Base-by-base conservation (phyloP, 2,888 invertebrate species). In the Megastigmus dorsalis region DNA sequence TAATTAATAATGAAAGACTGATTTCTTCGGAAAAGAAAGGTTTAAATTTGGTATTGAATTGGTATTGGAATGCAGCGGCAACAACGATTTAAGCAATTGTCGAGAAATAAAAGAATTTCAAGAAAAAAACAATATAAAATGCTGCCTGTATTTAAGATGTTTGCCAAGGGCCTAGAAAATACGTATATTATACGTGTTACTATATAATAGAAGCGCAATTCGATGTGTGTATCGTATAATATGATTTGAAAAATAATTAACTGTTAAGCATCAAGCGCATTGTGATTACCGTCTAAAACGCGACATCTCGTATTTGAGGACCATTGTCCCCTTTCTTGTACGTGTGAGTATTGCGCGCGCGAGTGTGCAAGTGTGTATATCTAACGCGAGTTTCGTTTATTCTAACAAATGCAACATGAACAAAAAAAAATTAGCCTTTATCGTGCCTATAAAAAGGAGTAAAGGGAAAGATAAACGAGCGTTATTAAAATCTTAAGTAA, bases 361-460 rank as follows among this genome's bases (percentile, higher is more conserved):
- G 48, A 60, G 33, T 33, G 65, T n/a, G 5, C n/a, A 36, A 59
- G 50, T 9, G 43, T 67, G n/a, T 23, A 57, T 69, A 41, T 33
- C 45, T 62, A 74, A 60, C 65, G 71, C 70, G 66, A 68, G 54
- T 57, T 74, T 82, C 72, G 78, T 83, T 85, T 82, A 82, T 73
- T 82, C 81, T 81, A 80, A 80, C 81, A 82, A 78, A 79, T 80
- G 80, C 71, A 80, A 81, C 79, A 79, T 59, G n/a, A 52, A 59
- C n/a, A 52, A 60, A 30, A 41, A 59, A 59, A 59, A 66, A 52
- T 72, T 59, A 72, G 84, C 85, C 84, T 84, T 85, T 80, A 84
- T 84, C 83, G 84, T 84, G 85, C 84, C 84, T 85, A 84, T 54
- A 54, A 71, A 54, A 57, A 63, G 43, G 59, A 72, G 55, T 48